These are phyloP conservation scores for Stichodactyla helianthus DNA, from an alignment of 64 coral and sea anemone species.

Conservation along the genomic window DNA sequence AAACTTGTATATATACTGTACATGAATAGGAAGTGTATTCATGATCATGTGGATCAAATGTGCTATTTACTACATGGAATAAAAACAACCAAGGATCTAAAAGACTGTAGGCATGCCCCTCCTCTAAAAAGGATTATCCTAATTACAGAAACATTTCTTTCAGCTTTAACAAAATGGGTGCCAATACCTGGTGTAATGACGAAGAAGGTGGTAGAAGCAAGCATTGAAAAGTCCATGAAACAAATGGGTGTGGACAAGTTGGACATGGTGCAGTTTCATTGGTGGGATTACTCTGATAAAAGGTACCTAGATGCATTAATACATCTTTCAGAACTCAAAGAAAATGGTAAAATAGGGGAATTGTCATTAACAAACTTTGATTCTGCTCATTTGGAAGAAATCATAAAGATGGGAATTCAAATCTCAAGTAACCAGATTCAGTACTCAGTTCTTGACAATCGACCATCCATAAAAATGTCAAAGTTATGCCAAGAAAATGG, in stretches of 20 bases:
- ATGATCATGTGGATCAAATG: too few species aligned
- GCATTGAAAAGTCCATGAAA: constrained; percentile 62
- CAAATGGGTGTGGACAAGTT: constrained; percentile 80
- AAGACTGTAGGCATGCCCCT: too few species aligned
- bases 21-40: too few species aligned
- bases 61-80: too few species aligned
- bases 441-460: constrained; percentile 82
- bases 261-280: constrained; percentile 91
- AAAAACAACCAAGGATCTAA: too few species aligned
- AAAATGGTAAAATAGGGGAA: constrained; percentile 67
- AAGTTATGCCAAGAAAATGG: constrained; percentile 61
- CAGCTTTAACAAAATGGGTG: constrained; percentile 86
- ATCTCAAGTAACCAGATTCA: constrained; percentile 90
- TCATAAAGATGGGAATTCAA: constrained; percentile 53
- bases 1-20: too few species aligned
- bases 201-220: constrained; percentile 41
- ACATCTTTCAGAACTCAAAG: constrained; percentile 71
- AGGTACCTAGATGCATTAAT: constrained; percentile 76
- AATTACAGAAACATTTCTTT: neutral
- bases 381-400: constrained; percentile 63
- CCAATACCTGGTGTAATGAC: constrained; percentile 54
- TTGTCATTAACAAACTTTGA: constrained; percentile 88
- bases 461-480: constrained; percentile 66
- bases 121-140: neutral
- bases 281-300: constrained; percentile 90